phyloP scores from a whole-genome alignment of 1,140 invertebrate species.

The Conopomorpha cramerella region DNA sequence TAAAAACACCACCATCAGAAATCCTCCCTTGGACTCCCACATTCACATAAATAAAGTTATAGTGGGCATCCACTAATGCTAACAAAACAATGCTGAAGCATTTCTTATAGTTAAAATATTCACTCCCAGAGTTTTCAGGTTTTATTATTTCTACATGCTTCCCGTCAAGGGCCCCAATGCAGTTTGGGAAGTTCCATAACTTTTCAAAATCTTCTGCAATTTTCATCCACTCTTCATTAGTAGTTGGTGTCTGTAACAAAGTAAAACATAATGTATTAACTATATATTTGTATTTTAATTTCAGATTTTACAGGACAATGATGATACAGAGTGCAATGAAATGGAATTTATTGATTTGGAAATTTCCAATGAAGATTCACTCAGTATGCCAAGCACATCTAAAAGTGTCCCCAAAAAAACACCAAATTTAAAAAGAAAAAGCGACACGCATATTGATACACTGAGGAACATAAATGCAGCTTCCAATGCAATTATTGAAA shows the following conservation, averaged over 20 bases:
- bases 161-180: slow-evolving; percentile 41
- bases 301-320: too few relatives aligned
- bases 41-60: slow-evolving; percentile 32
- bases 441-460: neutral
- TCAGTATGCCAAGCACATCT: neutral
- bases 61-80: slow-evolving; percentile 37
- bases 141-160: slow-evolving; percentile 39
- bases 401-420: neutral
- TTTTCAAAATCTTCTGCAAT: neutral
- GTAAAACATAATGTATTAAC: neutral
- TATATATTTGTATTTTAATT: neutral
- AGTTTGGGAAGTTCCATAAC: slow-evolving; percentile 21
- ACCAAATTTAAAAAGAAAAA: neutral
- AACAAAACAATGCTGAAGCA: slow-evolving; percentile 45
- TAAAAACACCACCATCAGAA: slow-evolving; percentile 14
- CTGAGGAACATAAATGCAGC: neutral
- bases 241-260: neutral
- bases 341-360: neutral
- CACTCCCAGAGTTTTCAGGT: slow-evolving; percentile 23
- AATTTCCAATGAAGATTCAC: neutral
- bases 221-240: slow-evolving; percentile 1
- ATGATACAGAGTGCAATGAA: neutral
- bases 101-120: slow-evolving; percentile 50
- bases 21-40: slow-evolving; percentile 24
- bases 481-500: neutral